Conservation (phyloP, 2,888 invertebrate genomes). For the Crocallis elinguaria region DNA sequence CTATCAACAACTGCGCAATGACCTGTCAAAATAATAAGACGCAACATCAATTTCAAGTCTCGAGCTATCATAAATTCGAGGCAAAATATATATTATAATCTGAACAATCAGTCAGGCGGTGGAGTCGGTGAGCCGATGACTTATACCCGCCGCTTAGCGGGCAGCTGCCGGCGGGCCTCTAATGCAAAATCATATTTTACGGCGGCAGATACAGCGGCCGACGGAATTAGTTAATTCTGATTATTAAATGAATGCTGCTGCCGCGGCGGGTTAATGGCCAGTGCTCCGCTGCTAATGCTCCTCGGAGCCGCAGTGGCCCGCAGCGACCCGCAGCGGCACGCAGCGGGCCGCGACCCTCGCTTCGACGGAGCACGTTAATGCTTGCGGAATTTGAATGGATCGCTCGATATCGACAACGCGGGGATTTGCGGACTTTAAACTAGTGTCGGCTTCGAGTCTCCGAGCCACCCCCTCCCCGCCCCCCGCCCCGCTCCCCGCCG, state of each 20-base stretch:
- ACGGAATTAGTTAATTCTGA: slow-evolving; percentile 35
- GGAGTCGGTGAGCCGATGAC: slow-evolving; percentile 50
- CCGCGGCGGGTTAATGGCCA: slow-evolving; percentile 1
- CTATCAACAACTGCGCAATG: slow-evolving; percentile 58
- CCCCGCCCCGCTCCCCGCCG: background rate
- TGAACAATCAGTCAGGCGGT: slow-evolving; percentile 63
- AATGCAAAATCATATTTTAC: slow-evolving; percentile 57
- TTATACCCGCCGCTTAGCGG: slow-evolving; percentile 44
- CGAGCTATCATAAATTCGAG: slow-evolving; percentile 61
- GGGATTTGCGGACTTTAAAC: slow-evolving; percentile 4
- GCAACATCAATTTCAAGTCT: slow-evolving; percentile 63
- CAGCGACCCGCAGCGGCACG: background rate
- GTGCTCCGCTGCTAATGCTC: slow-evolving; percentile 3
- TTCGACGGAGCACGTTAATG: no score
- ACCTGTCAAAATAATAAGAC: slow-evolving; percentile 77
- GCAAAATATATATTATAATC: slow-evolving; percentile 69
- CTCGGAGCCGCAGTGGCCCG: background rate
- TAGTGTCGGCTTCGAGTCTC: slow-evolving; percentile 7
- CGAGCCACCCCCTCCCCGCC: background rate
- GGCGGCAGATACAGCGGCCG: slow-evolving; percentile 34
- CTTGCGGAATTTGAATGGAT: slow-evolving; percentile 1
- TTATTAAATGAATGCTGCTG: slow-evolving; percentile 30
- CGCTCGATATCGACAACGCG: slow-evolving; percentile 3
- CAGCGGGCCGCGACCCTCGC: background rate
- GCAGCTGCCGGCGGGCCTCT: slow-evolving; percentile 43